These are phyloP conservation scores for Prietella phreatophila DNA, from an alignment of 2,113 vertebrate species.

Conservation along the genomic window DNA sequence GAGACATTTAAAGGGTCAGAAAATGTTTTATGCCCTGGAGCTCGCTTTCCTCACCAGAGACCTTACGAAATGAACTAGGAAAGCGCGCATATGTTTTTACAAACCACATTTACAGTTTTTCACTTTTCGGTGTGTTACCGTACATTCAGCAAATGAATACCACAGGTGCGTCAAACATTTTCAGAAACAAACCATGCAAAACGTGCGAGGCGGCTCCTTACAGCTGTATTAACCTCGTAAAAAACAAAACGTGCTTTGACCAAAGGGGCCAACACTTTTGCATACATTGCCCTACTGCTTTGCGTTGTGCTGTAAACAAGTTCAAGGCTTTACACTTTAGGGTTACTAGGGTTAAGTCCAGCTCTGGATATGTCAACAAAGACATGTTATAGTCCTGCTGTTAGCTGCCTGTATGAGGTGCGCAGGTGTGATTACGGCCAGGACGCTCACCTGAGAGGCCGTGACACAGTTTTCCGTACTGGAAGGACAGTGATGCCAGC, in stretches of 20 bases:
- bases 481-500: slow-evolving; percentile 84
- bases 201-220: not conserved
- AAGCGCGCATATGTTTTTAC: not conserved
- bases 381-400: not conserved
- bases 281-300: not conserved
- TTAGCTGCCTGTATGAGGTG: too few relatives aligned
- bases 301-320: not conserved
- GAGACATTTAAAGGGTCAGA: not conserved
- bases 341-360: not conserved
- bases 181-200: not conserved
- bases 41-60: not conserved
- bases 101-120: not conserved
- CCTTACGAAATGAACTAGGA: not conserved
- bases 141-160: not conserved
- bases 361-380: not conserved
- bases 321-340: not conserved
- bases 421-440: not conserved
- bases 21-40: not conserved
- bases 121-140: not conserved
- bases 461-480: slow-evolving; percentile 90
- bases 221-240: not conserved
- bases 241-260: not conserved
- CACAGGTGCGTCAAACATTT: not conserved
- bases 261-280: not conserved
- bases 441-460: slow-evolving; percentile 81